Percentiles rank a stretch among this genome's conserved stretches.
These are phyloP conservation scores for Scolopax rusticola DNA, from an alignment of 2,797 vertebrate species.

Conservation along the genomic window DNA sequence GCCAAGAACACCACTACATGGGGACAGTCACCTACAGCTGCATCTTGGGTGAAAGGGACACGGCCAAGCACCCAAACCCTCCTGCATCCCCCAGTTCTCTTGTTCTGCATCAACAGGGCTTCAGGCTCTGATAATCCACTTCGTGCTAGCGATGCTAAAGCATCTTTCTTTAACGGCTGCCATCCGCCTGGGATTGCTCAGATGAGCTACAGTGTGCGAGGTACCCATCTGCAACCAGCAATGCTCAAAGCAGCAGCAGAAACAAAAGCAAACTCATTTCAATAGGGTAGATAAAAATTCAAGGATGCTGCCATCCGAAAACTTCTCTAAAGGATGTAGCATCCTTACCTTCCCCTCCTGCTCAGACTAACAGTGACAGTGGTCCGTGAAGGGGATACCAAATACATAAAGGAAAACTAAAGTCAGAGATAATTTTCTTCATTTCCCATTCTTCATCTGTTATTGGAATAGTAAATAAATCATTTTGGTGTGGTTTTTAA, in stretches of 20 bases:
- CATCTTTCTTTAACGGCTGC: background rate
- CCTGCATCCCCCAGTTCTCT: background rate
- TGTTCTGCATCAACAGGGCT: background rate
- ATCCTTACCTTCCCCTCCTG: background rate
- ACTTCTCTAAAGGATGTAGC: background rate
- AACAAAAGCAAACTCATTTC: background rate
- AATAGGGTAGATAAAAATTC: background rate
- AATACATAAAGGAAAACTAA: constrained; percentile 25
- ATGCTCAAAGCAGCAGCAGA: background rate
- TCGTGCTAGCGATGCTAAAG: background rate
- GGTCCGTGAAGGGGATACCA: background rate
- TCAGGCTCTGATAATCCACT: background rate
- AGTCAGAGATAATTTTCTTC: background rate
- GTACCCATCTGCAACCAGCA: background rate
- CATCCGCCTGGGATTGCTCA: constrained; percentile 2
- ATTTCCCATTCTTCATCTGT: background rate
- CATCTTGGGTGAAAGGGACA: accelerated
- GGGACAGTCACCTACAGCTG: background rate
- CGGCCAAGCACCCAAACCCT: background rate
- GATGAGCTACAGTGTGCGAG: background rate
- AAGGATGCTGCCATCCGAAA: background rate
- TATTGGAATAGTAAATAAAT: constrained; percentile 8
- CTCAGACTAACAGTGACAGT: background rate
- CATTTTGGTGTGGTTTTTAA: constrained; percentile 22
- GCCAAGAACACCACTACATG: background rate